Conservation (phyloP, 1,140 invertebrate species). For the Papilio polytes region DNA sequence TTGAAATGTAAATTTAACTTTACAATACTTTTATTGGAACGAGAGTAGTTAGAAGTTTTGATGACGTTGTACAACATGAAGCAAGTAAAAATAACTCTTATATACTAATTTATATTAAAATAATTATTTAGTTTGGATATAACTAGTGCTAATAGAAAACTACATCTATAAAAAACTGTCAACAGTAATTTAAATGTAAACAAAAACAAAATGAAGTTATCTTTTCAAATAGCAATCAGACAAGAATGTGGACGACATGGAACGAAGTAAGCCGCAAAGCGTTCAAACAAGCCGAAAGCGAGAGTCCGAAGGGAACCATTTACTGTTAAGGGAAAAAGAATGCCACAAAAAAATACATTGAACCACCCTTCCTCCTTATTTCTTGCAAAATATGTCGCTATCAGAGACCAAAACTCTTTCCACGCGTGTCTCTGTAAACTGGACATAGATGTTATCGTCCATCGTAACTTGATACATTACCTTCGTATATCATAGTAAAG, state of each 20-base stretch:
- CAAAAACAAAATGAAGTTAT: not conserved
- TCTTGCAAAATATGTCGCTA: conserved; percentile 35
- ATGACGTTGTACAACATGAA: not conserved
- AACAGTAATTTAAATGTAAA: not conserved
- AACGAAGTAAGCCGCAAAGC: conserved; percentile 9
- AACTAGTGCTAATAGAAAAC: no score
- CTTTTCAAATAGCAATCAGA: not conserved
- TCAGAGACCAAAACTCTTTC: conserved; percentile 31
- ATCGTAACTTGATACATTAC: conserved; percentile 9
- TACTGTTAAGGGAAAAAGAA: conserved; percentile 26
- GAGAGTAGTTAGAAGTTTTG: not conserved
- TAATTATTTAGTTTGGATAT: no score
- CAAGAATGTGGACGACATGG: not conserved
- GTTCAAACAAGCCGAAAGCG: conserved; percentile 4
- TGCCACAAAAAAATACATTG: conserved; percentile 29
- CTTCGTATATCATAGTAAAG: not conserved
- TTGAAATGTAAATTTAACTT: not conserved
- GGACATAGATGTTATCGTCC: conserved; percentile 3
- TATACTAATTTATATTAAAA: no score
- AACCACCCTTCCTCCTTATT: conserved; percentile 32
- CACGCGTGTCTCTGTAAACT: conserved; percentile 19
- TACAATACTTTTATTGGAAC: not conserved
- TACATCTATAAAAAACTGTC: not conserved
- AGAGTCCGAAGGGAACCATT: conserved; percentile 29
- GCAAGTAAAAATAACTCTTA: not conserved